Percentiles rank a stretch among this genome's conserved stretches.
These are phyloP conservation scores for Chaenodraco wilsoni DNA, from an alignment of 2,797 vertebrate genomes.

Conservation along the genomic window DNA sequence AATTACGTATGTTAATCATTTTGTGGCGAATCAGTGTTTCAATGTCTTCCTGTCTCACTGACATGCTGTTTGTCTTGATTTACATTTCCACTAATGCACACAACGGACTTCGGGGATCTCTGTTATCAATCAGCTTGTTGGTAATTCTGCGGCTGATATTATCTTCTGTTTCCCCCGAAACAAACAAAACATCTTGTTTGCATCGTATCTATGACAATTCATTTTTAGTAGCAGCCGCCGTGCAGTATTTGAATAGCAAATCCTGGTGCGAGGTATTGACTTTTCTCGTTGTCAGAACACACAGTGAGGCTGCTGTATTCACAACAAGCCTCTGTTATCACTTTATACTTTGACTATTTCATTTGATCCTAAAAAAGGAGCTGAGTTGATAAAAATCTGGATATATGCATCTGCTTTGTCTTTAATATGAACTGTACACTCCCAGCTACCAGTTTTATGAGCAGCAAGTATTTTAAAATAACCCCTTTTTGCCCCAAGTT, in stretches of 20 bases:
- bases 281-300: background rate
- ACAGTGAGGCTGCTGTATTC: background rate
- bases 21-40: background rate
- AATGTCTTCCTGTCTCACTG: conserved; percentile 6
- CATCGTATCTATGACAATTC: conserved; percentile 22
- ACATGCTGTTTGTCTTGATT: conserved; percentile 32
- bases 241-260: conserved; percentile 71
- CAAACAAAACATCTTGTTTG: conserved; percentile 48
- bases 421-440: too few species aligned
- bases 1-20: conserved; percentile 1
- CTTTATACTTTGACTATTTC: background rate
- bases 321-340: conserved; percentile 1
- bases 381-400: too few species aligned
- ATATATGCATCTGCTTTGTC: too few species aligned
- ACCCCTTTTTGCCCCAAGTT: too few species aligned
- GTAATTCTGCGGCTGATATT: conserved; percentile 30
- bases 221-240: conserved; percentile 17
- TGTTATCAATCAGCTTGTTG: conserved; percentile 40
- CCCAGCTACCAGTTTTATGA: too few species aligned
- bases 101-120: conserved; percentile 2
- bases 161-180: conserved; percentile 29
- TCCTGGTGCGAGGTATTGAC: conserved; percentile 1
- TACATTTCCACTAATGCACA: conserved; percentile 30
- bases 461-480: too few species aligned
- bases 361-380: background rate